phyloP scores from a whole-genome alignment of 2,797 vertebrate species.

The Sebastes taczanowskii region DNA sequence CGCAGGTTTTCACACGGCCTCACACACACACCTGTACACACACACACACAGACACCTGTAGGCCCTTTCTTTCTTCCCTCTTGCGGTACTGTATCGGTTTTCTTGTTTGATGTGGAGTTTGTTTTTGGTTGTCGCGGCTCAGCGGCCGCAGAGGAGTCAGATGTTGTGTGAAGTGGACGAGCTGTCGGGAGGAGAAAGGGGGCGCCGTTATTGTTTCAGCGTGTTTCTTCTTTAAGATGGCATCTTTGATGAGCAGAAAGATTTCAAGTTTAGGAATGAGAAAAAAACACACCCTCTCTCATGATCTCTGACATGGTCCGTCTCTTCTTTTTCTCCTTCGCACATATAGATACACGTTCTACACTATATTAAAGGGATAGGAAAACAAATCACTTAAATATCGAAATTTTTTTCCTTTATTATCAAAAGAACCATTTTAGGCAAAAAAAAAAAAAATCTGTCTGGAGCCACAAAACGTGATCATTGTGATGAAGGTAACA shows the following conservation, averaged over 20 bases:
- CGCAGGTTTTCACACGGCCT: constrained; percentile 4
- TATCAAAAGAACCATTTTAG: too few species aligned
- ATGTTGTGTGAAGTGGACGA: constrained; percentile 41
- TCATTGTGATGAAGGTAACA: too few species aligned
- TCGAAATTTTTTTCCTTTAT: too few species aligned
- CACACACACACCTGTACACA: not conserved
- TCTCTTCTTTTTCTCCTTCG: not conserved
- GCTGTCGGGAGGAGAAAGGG: constrained; percentile 33
- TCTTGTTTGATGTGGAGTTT: constrained; percentile 55
- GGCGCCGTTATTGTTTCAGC: constrained; percentile 23
- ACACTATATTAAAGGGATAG: too few species aligned
- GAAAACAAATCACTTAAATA: too few species aligned
- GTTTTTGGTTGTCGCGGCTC: constrained; percentile 55
- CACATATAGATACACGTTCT: not conserved
- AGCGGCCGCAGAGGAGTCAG: constrained; percentile 27
- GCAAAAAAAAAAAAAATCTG: too few species aligned
- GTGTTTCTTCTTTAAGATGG: constrained; percentile 26
- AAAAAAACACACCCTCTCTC: not conserved
- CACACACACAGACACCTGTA: constrained; percentile 59
- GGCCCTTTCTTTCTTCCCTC: not conserved
- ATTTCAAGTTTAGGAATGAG: not conserved
- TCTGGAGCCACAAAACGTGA: too few species aligned
- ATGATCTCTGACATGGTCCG: not conserved
- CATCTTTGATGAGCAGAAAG: constrained; percentile 10
- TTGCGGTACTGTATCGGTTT: constrained; percentile 56